Conservation (phyloP, 2,888 invertebrate species). For the Ellobium chinense region DNA sequence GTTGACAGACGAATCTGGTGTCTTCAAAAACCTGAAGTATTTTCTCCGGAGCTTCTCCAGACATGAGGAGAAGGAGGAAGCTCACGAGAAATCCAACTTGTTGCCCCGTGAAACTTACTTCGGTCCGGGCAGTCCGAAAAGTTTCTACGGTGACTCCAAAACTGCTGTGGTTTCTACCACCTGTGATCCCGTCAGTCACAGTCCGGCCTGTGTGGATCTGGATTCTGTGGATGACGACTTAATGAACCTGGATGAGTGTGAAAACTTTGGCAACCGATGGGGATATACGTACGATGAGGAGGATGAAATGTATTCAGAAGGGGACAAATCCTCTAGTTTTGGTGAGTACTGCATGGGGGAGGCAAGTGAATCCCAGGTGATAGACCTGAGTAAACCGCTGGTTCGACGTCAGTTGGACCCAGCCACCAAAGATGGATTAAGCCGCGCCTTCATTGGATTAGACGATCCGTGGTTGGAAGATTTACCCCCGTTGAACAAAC, state of each 20-base stretch:
- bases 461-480: slow-evolving; percentile 31
- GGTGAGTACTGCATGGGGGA: slow-evolving; percentile 47
- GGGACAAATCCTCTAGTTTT: slow-evolving; percentile 41
- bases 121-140: slow-evolving; percentile 46
- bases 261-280: slow-evolving; percentile 41
- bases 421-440: slow-evolving; percentile 35
- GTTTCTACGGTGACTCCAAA: slow-evolving; percentile 5
- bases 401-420: slow-evolving; percentile 31
- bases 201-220: neutral
- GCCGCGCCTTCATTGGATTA: slow-evolving; percentile 33
- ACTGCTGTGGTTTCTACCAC: neutral
- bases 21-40: slow-evolving; percentile 43
- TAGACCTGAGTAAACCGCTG: slow-evolving; percentile 41
- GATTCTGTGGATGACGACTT: slow-evolving; percentile 25
- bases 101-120: slow-evolving; percentile 44
- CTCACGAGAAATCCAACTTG: slow-evolving; percentile 31
- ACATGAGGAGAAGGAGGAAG: slow-evolving; percentile 13
- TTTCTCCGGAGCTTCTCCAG: slow-evolving; percentile 39
- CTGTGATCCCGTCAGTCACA: neutral
- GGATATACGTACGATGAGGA: slow-evolving; percentile 42
- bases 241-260: slow-evolving; percentile 13
- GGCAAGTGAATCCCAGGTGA: slow-evolving; percentile 32
- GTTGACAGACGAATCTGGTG: slow-evolving; percentile 43
- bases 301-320: slow-evolving; percentile 31
- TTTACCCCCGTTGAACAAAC: slow-evolving; percentile 16